Evolutionary conservation across 2,888 invertebrate genomes (phyloP).

Genomic region (Sinopyrophorus schimmeli): DNA sequence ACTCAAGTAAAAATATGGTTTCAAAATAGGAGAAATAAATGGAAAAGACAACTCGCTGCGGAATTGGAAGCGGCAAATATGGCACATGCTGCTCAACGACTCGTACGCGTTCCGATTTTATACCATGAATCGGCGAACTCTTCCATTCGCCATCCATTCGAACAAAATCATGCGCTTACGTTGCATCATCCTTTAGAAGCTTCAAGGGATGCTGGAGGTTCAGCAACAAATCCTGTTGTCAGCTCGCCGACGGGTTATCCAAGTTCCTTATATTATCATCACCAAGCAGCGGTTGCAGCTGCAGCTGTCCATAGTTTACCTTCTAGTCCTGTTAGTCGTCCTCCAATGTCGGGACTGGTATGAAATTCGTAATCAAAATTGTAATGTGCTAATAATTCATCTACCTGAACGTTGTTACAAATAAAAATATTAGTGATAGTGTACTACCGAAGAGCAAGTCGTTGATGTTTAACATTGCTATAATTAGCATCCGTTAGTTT

Average conservation of each 20-base stretch:
- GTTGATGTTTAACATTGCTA: no score
- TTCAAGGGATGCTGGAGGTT: slow-evolving; percentile 46
- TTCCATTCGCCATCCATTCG: slow-evolving; percentile 58
- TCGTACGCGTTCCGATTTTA: slow-evolving; percentile 91
- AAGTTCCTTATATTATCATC: slow-evolving; percentile 57
- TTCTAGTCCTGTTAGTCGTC: slow-evolving; percentile 67
- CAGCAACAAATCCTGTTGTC: slow-evolving; percentile 50
- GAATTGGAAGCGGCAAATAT: slow-evolving; percentile 93
- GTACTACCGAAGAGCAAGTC: no score
- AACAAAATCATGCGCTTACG: slow-evolving; percentile 56
- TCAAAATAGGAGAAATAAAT: slow-evolving; percentile 92
- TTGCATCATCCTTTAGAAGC: slow-evolving; percentile 61
- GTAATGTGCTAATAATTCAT: no score
- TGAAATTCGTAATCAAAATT: slow-evolving; percentile 42
- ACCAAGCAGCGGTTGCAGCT: slow-evolving; percentile 54
- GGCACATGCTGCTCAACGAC: slow-evolving; percentile 90
- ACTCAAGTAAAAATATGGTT: slow-evolving; percentile 97
- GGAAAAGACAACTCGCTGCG: slow-evolving; percentile 92
- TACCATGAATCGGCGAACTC: slow-evolving; percentile 83
- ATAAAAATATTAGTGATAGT: no score
- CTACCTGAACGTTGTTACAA: slow-evolving; percentile 11
- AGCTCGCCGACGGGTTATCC: slow-evolving; percentile 53
- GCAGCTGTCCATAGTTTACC: slow-evolving; percentile 59
- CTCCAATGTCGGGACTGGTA: slow-evolving; percentile 69
- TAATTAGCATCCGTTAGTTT: no score